Conservation (phyloP, 2,113 vertebrate genomes). For the Misgurnus anguillicaudatus region DNA sequence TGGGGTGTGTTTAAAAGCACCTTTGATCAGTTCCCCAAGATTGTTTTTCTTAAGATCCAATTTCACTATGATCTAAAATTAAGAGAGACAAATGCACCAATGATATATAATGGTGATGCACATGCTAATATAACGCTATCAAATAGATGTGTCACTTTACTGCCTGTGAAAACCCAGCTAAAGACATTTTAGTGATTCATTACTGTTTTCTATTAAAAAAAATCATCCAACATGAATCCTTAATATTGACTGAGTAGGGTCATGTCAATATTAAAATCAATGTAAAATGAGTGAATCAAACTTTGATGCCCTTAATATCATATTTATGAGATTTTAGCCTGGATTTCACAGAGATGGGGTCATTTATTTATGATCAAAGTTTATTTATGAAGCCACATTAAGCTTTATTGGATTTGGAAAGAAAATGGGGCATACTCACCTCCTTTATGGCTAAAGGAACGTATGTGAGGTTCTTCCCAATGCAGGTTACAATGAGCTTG, state of each 20-base stretch:
- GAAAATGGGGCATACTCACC: constrained; percentile 66
- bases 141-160: background rate
- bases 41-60: constrained; percentile 82
- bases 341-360: no score
- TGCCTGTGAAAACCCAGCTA: no score
- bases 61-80: constrained; percentile 80
- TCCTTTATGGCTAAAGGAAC: constrained; percentile 79
- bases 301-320: no score
- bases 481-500: constrained; percentile 76
- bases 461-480: constrained; percentile 79
- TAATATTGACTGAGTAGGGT: no score
- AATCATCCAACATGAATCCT: no score
- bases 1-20: constrained; percentile 78
- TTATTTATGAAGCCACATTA: no score
- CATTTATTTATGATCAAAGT: no score
- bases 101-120: background rate
- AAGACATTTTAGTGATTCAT: no score
- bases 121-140: background rate
- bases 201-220: no score
- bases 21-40: constrained; percentile 68
- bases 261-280: no score
- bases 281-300: no score
- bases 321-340: no score
- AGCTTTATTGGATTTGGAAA: background rate
- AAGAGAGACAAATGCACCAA: background rate